These are phyloP conservation scores for Phenganax subtilis DNA, from an alignment of 92 coral and sea anemone species.

Conservation along the genomic window DNA sequence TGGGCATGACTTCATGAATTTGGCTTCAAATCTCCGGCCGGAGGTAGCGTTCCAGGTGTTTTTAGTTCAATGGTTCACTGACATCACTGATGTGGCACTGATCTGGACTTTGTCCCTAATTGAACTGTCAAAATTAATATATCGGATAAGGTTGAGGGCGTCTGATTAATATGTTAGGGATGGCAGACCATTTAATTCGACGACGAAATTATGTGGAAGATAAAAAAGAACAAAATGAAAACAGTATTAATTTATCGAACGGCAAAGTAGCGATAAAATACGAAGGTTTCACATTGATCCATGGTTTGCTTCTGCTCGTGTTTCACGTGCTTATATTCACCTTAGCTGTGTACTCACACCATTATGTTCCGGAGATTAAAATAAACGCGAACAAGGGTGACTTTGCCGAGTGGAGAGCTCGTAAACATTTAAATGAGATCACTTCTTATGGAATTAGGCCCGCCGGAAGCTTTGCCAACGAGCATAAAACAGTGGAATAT, in stretches of 20 bases:
- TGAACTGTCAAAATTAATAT: not conserved
- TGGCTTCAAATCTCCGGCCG: too few relatives aligned
- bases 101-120: not conserved
- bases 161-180: not conserved
- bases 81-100: too few relatives aligned
- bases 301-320: slow-evolving; percentile 45
- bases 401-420: slow-evolving; percentile 85
- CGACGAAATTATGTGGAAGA: not conserved
- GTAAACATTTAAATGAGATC: slow-evolving; percentile 66
- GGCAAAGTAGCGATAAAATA: not conserved
- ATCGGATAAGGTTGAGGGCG: not conserved
- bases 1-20: too few relatives aligned
- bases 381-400: slow-evolving; percentile 53
- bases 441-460: slow-evolving; percentile 83
- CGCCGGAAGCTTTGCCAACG: slow-evolving; percentile 91
- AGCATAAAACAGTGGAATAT: slow-evolving; percentile 76
- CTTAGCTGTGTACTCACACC: slow-evolving; percentile 52
- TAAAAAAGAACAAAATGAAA: not conserved
- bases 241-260: not conserved
- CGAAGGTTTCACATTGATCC: slow-evolving; percentile 19
- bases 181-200: not conserved
- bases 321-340: slow-evolving; percentile 48
- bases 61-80: too few relatives aligned
- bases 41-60: too few relatives aligned
- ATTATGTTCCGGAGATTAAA: slow-evolving; percentile 64